These are phyloP conservation scores for Takifugu flavidus DNA, from an alignment of 2,113 vertebrate genomes.

Conservation along the genomic window DNA sequence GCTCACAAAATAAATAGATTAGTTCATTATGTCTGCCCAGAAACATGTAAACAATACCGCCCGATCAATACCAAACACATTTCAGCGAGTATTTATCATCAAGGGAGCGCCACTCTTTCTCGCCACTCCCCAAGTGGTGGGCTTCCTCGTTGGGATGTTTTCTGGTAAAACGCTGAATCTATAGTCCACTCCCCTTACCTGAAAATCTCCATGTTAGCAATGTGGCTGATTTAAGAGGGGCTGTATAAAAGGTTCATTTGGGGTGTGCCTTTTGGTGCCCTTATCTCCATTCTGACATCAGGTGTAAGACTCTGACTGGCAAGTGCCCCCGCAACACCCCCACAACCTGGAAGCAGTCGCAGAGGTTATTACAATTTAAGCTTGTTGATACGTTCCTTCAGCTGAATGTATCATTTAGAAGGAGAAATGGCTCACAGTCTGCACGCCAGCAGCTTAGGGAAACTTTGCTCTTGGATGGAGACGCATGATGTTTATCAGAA, in stretches of 20 bases:
- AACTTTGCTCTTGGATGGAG: slow-evolving; percentile 49
- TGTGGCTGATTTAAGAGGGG: slow-evolving; percentile 40
- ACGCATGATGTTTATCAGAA: slow-evolving; percentile 61
- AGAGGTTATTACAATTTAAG: slow-evolving; percentile 45
- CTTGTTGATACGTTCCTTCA: slow-evolving; percentile 40
- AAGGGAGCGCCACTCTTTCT: slow-evolving; percentile 51
- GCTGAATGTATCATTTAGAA: slow-evolving; percentile 56
- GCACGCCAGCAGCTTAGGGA: slow-evolving; percentile 34
- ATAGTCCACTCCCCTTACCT: slow-evolving; percentile 57
- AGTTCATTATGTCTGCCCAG: slow-evolving; percentile 66
- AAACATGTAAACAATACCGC: slow-evolving; percentile 74
- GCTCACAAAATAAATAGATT: slow-evolving; percentile 64
- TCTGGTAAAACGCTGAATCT: slow-evolving; percentile 62
- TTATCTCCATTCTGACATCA: slow-evolving; percentile 54
- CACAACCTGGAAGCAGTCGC: slow-evolving; percentile 43
- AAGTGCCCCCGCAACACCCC: slow-evolving; percentile 52
- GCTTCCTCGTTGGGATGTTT: slow-evolving; percentile 48
- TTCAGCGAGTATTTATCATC: slow-evolving; percentile 51
- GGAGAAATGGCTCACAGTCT: slow-evolving; percentile 45
- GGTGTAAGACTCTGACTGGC: slow-evolving; percentile 44
- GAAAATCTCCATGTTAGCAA: slow-evolving; percentile 38
- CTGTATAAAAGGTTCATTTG: slow-evolving; percentile 40
- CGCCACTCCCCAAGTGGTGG: slow-evolving; percentile 13
- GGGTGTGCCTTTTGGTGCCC: slow-evolving; percentile 31
- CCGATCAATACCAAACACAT: slow-evolving; percentile 74